These are phyloP conservation scores for Zaprionus vittiger DNA, from an alignment of 1,140 invertebrate genomes.

Conservation along the genomic window DNA sequence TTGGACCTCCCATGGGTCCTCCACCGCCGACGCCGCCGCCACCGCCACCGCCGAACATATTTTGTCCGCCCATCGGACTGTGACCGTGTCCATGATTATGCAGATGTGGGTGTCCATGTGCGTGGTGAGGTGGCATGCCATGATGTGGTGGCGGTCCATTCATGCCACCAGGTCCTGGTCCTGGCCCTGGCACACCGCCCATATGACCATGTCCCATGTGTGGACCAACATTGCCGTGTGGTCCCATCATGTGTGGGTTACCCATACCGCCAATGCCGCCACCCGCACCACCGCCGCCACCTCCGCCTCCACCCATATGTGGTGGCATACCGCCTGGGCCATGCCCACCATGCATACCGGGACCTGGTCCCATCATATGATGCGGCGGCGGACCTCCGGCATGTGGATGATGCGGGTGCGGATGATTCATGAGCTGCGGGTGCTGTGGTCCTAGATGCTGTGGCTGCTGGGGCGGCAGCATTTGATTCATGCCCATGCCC, in stretches of 20 bases:
- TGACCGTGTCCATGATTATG: slow-evolving; percentile 67
- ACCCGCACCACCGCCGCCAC: too few species aligned
- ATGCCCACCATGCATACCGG: slow-evolving; percentile 68
- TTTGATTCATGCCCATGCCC: slow-evolving; percentile 80
- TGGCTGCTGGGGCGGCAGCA: slow-evolving; percentile 78
- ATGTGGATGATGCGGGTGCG: slow-evolving; percentile 68
- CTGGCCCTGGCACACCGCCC: slow-evolving; percentile 71
- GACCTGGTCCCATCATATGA: slow-evolving; percentile 69
- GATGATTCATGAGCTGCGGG: slow-evolving; percentile 71
- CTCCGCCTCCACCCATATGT: slow-evolving; percentile 62
- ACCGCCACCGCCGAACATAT: slow-evolving; percentile 38
- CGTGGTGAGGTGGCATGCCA: slow-evolving; percentile 63
- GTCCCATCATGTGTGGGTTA: slow-evolving; percentile 77
- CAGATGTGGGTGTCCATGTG: slow-evolving; percentile 63
- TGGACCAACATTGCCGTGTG: slow-evolving; percentile 65
- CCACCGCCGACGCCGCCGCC: slow-evolving; percentile 33
- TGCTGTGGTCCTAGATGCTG: slow-evolving; percentile 71
- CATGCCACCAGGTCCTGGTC: slow-evolving; percentile 68
- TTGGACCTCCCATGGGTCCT: slow-evolving; percentile 65
- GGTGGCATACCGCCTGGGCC: slow-evolving; percentile 70
- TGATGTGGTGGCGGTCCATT: slow-evolving; percentile 68
- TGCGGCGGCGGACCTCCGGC: slow-evolving; percentile 69
- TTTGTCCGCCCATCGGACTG: slow-evolving; percentile 57
- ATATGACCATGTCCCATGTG: slow-evolving; percentile 79
- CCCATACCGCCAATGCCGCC: slow-evolving; percentile 22